Base-by-base conservation (phyloP, 2,888 invertebrate genomes). In the Megastigmus dorsalis region DNA sequence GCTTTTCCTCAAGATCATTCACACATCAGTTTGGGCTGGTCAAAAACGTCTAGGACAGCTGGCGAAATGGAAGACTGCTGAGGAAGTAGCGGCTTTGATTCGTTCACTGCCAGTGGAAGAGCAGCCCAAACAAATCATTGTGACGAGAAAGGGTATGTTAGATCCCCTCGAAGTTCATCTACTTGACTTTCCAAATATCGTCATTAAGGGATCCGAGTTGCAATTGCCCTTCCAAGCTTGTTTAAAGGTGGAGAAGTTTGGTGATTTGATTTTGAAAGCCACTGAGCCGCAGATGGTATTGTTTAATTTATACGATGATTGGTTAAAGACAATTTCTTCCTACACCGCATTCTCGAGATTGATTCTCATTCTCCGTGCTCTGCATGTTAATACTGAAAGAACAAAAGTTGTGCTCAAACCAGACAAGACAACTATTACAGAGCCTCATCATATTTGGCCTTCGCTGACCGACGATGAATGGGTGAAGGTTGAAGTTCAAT, bases 21-120 rank as follows among this genome's bases (percentile, higher is more conserved):
- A 99, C 89, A 99, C 99, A 0, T 98, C 98, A 4, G 99, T 99
- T 55, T 99, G 99, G 99, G 99, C 99, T 0, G 99, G 99, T 45
- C 99, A 99, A 89, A 99, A 99, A 89, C 99, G 99, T 95, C 91
- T 99, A 6, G 98, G 98, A 84, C 98, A 97, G 92, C 91, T 99
- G 89, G 99, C 99, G 9, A 99, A 99, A 89, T 99, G 99, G 99
- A 99, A 99, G 89, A 99, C 99, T 0, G 99, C 99, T 62, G 99
- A 99, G 90, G 99, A 99, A 94, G 99, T 99, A 15, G 99, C 99
- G 0, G 99, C 99, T 36, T 90, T 99, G 83, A 99, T 99, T 92
- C 93, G 99, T 50, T 99, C 99, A 0, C 89, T 99, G 79, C 99
- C 99, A 0, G 99, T 99, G 3, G 99, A 99, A 89, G 99, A 99